A percentile compares a stretch with the other conserved stretches of the same genome.
Evolutionary conservation across 2,888 invertebrate species (phyloP).

Genomic region (Oasisia sp.): DNA sequence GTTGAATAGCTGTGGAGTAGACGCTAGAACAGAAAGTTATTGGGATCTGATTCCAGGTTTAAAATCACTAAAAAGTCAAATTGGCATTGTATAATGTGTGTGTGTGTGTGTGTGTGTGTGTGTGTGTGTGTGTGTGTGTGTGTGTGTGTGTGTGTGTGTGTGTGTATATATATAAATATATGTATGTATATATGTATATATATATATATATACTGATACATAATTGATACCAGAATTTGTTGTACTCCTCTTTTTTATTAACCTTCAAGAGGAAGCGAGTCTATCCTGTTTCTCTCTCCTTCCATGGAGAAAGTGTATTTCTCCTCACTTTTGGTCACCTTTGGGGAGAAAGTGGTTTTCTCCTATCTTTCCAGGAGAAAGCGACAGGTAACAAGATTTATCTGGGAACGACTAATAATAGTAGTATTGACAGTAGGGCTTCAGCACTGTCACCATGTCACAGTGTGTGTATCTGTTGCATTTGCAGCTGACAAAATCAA

Average conservation of each 20-base stretch:
- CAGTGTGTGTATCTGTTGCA: too few relatives aligned
- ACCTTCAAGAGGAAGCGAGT: too few relatives aligned
- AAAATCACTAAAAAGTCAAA: too few relatives aligned
- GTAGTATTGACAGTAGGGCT: not conserved
- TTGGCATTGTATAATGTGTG: too few relatives aligned
- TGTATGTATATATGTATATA: not conserved
- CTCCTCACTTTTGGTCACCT: not conserved
- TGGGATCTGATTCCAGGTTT: too few relatives aligned
- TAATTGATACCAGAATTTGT: not conserved
- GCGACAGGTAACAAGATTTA: not conserved
- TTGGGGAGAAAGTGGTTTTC: not conserved
- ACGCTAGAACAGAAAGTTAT: too few relatives aligned
- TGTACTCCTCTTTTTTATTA: too few relatives aligned
- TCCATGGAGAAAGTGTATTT: too few relatives aligned
- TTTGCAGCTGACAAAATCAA: slow-evolving; percentile 53
- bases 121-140: not conserved
- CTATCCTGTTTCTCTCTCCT: too few relatives aligned
- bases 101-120: too few relatives aligned
- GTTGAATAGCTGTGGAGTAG: too few relatives aligned
- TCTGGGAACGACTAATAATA: not conserved
- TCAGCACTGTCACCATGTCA: not conserved
- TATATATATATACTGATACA: not conserved
- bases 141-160: not conserved
- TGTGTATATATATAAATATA: too few relatives aligned
- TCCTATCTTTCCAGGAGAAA: not conserved